Base-by-base conservation (phyloP, 2,888 invertebrate genomes). In the Yponomeuta sedellus region DNA sequence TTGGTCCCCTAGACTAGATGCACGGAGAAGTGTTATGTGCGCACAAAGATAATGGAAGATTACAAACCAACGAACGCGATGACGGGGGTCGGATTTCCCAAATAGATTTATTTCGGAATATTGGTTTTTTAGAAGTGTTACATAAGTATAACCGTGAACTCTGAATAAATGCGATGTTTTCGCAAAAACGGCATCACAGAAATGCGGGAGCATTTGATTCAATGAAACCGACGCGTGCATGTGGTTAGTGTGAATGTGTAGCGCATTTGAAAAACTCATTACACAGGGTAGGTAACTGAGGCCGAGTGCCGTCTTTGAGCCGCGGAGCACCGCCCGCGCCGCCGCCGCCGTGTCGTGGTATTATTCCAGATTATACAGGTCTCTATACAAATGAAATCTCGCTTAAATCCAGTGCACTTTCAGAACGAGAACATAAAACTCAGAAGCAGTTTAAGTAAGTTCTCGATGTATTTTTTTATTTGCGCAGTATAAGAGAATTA, bases 321-420 rank as follows among this genome's bases (percentile, higher is more conserved):
- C 80, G 80, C 77, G 81, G 85, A 83, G 88, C 79, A 81, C 83
- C 84, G 63, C 52, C 34, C 63, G 39, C 39, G 19, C 39, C 66
- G 61, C 59, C 52, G 59, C 44, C 64, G 58, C 64, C 56, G 64
- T 57, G 44, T 63, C 63, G 87, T 85, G 81, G 88, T 85, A 91
- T 91, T 89, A 90, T 90, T 88, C 82, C 87, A 88, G 90, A 89
- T 90, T 91, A 91, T 89, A 79, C 85, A 83, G 79, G 86, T 85
- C 87, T 82, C 86, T 80, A 90, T 89, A 90, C 90, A 90, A 91
- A 90, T 88, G 89, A 91, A 90, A 89, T 88, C 89, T 88, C 88
- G 84, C 88, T 89, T 89, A 89, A 89, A 88, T 81, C 83, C 86
- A 86, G 85, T 88, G 89, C 90, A 89, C 86, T 89, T 90, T 89